A percentile compares a stretch with the other conserved stretches of the same genome.
These are phyloP conservation scores for Aplysia californica DNA, from an alignment of 1,140 invertebrate species.

Conservation along the genomic window DNA sequence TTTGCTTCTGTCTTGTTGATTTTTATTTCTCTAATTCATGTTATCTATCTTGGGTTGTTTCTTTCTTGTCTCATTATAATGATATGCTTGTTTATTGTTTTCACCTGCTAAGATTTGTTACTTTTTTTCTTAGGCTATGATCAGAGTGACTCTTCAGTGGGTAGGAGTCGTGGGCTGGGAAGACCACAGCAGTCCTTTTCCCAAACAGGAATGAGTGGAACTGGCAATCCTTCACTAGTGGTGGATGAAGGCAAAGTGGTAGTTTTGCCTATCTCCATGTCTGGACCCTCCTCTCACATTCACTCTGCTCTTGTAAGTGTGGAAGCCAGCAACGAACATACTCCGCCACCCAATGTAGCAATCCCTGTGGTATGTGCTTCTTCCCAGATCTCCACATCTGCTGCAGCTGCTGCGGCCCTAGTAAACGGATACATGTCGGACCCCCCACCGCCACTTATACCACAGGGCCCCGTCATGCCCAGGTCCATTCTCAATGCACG, in stretches of 20 bases:
- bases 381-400: not conserved
- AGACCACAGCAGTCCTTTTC: slow-evolving; percentile 19
- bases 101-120: no score
- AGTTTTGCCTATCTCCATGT: slow-evolving; percentile 6
- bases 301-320: not conserved
- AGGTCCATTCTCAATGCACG: not conserved
- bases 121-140: no score
- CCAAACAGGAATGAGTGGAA: not conserved
- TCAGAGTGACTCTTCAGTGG: no score
- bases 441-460: slow-evolving; percentile 15
- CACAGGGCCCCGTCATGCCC: not conserved
- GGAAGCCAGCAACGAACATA: no score
- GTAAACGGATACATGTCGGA: slow-evolving; percentile 22
- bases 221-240: not conserved
- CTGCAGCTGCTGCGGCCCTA: not conserved
- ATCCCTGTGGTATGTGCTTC: not conserved
- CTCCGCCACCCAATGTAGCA: no score
- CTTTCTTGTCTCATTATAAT: no score
- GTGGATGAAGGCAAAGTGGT: not conserved
- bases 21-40: no score
- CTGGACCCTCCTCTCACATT: slow-evolving; percentile 9
- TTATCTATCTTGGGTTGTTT: no score
- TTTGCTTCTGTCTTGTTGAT: not conserved
- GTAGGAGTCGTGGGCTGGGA: no score
- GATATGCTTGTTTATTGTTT: no score